Evolutionary conservation across 2,797 vertebrate species (phyloP), one percentile per base, ranked within the genome.

Genomic region (Enteromius afrohamiltoni): DNA sequence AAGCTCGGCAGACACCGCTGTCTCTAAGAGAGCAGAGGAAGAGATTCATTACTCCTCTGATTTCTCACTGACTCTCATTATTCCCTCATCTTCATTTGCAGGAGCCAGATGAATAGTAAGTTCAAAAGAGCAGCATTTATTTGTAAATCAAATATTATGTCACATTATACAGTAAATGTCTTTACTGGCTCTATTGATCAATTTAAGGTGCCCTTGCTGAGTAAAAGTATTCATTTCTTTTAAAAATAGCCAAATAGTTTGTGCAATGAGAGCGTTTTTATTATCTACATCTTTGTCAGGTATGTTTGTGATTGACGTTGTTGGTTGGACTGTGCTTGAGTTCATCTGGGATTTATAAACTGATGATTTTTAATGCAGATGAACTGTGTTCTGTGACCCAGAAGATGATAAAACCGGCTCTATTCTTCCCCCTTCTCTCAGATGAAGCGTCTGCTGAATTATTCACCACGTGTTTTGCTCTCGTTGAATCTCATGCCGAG

Each of bases 1-100:
- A 89, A 80, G 83, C 79, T 87, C 92, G 93, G 91, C 93, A 94
- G 90, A 91, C 4, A 79, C 89, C 85, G 67, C 86, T 89, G 90
- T 91, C 91, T 90, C 83, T 65, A 51, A 87, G 88, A 93, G 88
- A 88, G 86, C 93, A 91, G 85, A 87, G 93, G 91, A 88, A 92
- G 89, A 91, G 89, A 93, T 93, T 93, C 92, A 93, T 94, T 93
- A 83, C 68, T 62, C 84, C 85, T 49, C 47, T 87, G 70, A 55
- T 87, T 87, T 85, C 83, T 78, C 88, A 90, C 88, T 49, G 68
- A 86, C 85, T 85, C 89, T 94, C 85, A 83, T 93, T 93, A 93
- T 93, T 92, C 91, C 88, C 80, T 92, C 92, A 91, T 93, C 74
- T 82, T 89, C 87, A 85, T 92, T 89, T 85, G 75, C 34, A 42